These are phyloP conservation scores for Neostethus bicornis DNA, from an alignment of 2,797 vertebrate genomes.

Conservation along the genomic window DNA sequence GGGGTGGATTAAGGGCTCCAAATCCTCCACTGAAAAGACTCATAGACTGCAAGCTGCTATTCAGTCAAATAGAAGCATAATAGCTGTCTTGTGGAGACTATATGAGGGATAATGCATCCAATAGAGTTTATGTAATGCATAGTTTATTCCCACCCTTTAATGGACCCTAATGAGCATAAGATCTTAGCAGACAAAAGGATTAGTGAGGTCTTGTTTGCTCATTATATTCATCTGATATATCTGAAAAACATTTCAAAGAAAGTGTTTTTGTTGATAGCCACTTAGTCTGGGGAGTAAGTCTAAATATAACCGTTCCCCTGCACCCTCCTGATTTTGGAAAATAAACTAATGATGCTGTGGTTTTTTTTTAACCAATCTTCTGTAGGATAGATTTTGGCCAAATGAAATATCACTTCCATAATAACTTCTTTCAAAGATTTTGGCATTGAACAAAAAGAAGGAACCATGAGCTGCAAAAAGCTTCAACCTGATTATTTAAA, in stretches of 20 bases:
- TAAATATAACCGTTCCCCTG: conserved; percentile 25
- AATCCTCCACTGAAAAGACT: conserved; percentile 80
- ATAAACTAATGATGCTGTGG: conserved; percentile 7
- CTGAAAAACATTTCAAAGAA: conserved; percentile 46
- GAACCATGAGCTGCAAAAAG: not conserved
- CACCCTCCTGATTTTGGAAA: conserved; percentile 12
- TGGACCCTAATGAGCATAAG: conserved; percentile 68
- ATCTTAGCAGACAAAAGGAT: conserved; percentile 59
- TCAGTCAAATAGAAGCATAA: conserved; percentile 74
- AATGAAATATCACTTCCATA: conserved; percentile 8
- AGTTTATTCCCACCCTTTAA: conserved; percentile 72
- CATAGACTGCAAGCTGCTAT: conserved; percentile 71
- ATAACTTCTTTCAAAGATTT: conserved; percentile 3
- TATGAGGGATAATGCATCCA: conserved; percentile 68
- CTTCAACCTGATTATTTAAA: conserved; percentile 4
- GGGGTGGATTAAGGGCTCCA: conserved; percentile 80
- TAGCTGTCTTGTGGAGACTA: conserved; percentile 65
- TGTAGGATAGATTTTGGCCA: conserved; percentile 1
- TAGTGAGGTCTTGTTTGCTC: conserved; percentile 58
- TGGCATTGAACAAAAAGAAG: not conserved
- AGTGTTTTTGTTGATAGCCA: conserved; percentile 12
- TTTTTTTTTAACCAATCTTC: conserved; percentile 28
- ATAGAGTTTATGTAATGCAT: conserved; percentile 72
- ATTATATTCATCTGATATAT: conserved; percentile 64
- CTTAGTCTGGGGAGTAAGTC: conserved; percentile 28